phyloP scores from a whole-genome alignment of 2,113 vertebrate genomes.

The Perca flavescens region DNA sequence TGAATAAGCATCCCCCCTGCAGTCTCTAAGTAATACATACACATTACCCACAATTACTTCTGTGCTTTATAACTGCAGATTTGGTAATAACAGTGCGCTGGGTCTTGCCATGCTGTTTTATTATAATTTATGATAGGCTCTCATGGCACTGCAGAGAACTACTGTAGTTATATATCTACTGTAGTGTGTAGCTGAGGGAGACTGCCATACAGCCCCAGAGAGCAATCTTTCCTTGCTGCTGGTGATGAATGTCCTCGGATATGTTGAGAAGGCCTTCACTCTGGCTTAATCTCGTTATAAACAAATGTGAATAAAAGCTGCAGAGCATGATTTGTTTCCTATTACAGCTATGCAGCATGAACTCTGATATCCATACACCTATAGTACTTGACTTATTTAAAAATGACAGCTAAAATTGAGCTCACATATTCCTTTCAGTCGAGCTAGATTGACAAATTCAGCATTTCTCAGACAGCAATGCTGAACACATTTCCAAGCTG shows the following conservation, averaged over 20 bases:
- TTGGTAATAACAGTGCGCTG: constrained; percentile 58
- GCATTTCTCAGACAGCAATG: constrained; percentile 60
- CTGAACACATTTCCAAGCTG: constrained; percentile 65
- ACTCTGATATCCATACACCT: constrained; percentile 53
- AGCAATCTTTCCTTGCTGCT: constrained; percentile 41
- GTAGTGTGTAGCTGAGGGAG: constrained; percentile 13
- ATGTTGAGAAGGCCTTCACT: constrained; percentile 48
- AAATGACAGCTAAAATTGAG: constrained; percentile 59
- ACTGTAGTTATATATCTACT: constrained; percentile 44
- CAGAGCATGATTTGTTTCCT: constrained; percentile 53
- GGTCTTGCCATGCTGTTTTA: constrained; percentile 68
- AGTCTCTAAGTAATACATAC: constrained; percentile 73
- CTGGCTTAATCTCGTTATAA: constrained; percentile 45
- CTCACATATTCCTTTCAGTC: constrained; percentile 55
- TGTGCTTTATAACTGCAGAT: constrained; percentile 71
- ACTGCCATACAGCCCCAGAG: constrained; percentile 25
- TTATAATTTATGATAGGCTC: constrained; percentile 76
- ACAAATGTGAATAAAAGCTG: constrained; percentile 49
- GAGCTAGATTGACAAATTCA: constrained; percentile 66
- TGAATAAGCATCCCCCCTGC: constrained; percentile 65
- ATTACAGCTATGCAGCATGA: constrained; percentile 34
- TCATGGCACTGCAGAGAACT: constrained; percentile 35
- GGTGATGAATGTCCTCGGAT: constrained; percentile 60
- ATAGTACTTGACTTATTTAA: constrained; percentile 48
- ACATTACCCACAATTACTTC: constrained; percentile 79